Conservation (phyloP, 2,888 invertebrate species). For the Limnephilus auricula region DNA sequence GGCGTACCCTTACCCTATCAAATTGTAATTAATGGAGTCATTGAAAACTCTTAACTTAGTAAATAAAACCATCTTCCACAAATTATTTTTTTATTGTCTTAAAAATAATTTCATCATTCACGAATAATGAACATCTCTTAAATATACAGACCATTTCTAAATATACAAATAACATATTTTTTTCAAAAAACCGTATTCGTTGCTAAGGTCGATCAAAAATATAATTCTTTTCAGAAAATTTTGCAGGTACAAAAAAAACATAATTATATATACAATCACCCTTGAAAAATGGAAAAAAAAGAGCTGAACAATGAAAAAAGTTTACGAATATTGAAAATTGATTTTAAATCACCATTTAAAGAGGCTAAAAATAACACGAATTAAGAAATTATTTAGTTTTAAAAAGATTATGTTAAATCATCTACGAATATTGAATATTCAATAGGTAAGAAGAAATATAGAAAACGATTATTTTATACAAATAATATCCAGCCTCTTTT, state of each 20-base stretch:
- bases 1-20: too few species aligned
- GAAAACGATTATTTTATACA: not conserved
- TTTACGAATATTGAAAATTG: not conserved
- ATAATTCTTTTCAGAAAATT: not conserved
- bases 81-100: not conserved
- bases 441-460: not conserved
- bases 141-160: slow-evolving; percentile 31
- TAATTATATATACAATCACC: not conserved
- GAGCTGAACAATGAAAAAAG: not conserved
- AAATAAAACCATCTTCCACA: not conserved
- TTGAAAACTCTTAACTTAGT: too few species aligned
- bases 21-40: too few species aligned
- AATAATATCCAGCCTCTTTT: not conserved
- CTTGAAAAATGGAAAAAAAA: not conserved
- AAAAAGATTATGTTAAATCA: not conserved
- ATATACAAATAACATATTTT: not conserved
- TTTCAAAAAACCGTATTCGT: slow-evolving; percentile 2
- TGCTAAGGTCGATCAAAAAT: slow-evolving; percentile 8
- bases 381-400: not conserved
- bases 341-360: not conserved
- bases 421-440: not conserved
- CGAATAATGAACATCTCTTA: not conserved
- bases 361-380: not conserved
- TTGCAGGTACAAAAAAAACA: not conserved
- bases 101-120: slow-evolving; percentile 2